Conservation (phyloP, 2,113 vertebrate species). For the Leucoraja erinaceus region DNA sequence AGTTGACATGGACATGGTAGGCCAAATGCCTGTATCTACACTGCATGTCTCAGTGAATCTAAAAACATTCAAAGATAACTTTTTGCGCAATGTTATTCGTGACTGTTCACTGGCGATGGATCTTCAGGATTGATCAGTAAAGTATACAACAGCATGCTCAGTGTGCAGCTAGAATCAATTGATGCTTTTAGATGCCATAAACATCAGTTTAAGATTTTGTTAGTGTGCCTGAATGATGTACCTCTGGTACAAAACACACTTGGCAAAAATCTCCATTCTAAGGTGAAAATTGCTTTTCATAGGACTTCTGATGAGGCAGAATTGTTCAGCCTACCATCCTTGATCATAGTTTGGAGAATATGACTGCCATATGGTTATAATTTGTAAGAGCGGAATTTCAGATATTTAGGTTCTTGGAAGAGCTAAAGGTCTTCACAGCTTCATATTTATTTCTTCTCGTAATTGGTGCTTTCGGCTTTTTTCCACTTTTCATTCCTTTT, state of each 20-base stretch:
- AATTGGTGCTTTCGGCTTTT: background rate
- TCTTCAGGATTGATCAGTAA: background rate
- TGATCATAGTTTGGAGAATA: background rate
- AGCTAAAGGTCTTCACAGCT: background rate
- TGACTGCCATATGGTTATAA: background rate
- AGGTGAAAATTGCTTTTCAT: background rate
- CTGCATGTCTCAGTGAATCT: too few relatives aligned
- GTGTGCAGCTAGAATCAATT: background rate
- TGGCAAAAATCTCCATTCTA: background rate
- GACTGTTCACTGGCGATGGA: background rate
- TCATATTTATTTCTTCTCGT: background rate
- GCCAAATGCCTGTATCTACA: too few relatives aligned
- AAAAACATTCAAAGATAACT: background rate
- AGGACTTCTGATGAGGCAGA: background rate
- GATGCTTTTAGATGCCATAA: background rate
- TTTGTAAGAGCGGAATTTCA: background rate
- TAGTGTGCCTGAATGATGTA: background rate
- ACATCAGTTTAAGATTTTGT: background rate
- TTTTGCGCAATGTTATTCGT: background rate
- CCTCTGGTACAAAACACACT: background rate
- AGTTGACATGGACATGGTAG: too few relatives aligned
- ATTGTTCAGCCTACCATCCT: background rate
- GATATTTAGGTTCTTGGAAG: background rate
- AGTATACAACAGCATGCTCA: background rate
- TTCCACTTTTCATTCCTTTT: background rate